Base-by-base conservation (phyloP, 2,888 invertebrate genomes). In the Protophormia terraenovae region DNA sequence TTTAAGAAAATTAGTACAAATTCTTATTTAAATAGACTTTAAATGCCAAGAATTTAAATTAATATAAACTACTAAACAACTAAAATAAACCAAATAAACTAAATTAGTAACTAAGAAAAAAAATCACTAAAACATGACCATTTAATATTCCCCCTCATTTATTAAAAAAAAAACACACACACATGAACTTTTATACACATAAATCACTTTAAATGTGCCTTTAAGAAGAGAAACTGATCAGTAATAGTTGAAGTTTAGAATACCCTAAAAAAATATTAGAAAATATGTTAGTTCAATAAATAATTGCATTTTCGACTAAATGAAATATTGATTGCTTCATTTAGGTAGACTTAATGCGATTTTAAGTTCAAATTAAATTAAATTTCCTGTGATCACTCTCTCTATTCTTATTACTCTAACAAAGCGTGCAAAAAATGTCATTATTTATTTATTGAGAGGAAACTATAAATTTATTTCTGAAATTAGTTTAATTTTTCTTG, bases 41-140 rank as follows among this genome's bases (percentile, higher is more conserved):
- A 77, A 84, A 77, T 80, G 77, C 41, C 58, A 14, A 69, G 60
- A 76, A 84, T 80, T 80, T 84, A 77, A 84, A 84, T 80, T 38
- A 77, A 67, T 64, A 60, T 77, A 60, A 84, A 81, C 81, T 77
- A 79, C 62, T 38, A 60, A 69, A 50, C 38, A 72, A 67, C 45
- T 50, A 35, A 75, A 53, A 62, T 55, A 47, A 41, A 50, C 32
- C 60, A 69, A 27, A 55, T 55, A 35, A 67, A 71, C 60, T 78
- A 41, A 78, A 71, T 78, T 78, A 71, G 38, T 50, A 8, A 55
- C 50, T 27, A 10, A 35, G 14, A 29, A 53, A 62, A n/a, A 76
- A 55, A 53, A 53, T n/a, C 12, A 35, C 29, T 62, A 62, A 27
- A 27, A 73, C 47, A 73, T 47, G 60, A 60, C 22, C 24, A 24